Evolutionary conservation across 2,888 invertebrate genomes (phyloP).

Genomic region (Drosophila yooni): DNA sequence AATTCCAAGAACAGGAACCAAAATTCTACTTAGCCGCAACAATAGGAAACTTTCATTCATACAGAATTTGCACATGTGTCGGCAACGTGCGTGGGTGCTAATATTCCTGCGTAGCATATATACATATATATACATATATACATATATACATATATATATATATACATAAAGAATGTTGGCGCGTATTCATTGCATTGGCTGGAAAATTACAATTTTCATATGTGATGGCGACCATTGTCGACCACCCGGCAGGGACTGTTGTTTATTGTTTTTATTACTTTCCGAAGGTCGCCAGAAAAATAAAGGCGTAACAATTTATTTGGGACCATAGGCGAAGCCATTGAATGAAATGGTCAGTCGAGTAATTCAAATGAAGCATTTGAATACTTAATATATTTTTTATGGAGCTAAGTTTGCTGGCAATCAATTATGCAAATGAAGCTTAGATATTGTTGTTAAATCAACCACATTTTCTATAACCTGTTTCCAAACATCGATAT

Average conservation of each 20-base stretch:
- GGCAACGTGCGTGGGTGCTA: constrained; percentile 40
- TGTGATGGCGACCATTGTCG: constrained; percentile 38
- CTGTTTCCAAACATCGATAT: not conserved
- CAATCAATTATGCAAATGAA: constrained; percentile 15
- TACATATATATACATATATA: constrained; percentile 5
- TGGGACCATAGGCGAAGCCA: constrained; percentile 21
- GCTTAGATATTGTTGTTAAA: constrained; percentile 7
- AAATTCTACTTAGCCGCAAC: constrained; percentile 38
- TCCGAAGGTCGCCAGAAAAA: constrained; percentile 39
- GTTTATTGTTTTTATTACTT: constrained; percentile 37
- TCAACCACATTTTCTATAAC: constrained; percentile 5
- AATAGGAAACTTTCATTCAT: constrained; percentile 65
- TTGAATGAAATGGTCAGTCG: constrained; percentile 8
- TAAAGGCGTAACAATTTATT: constrained; percentile 37
- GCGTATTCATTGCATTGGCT: constrained; percentile 42
- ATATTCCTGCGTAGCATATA: constrained; percentile 53
- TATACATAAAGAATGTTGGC: constrained; percentile 8
- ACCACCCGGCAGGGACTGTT: constrained; percentile 18
- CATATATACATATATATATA: constrained; percentile 8
- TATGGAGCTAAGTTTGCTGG: not conserved
- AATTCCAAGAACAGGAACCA: constrained; percentile 20
- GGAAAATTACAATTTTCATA: constrained; percentile 76
- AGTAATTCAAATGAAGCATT: constrained; percentile 12
- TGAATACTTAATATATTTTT: constrained; percentile 10
- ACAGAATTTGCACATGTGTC: constrained; percentile 33